These are phyloP conservation scores for Grantiella picta DNA, from an alignment of 2,113 vertebrate species.

Conservation along the genomic window DNA sequence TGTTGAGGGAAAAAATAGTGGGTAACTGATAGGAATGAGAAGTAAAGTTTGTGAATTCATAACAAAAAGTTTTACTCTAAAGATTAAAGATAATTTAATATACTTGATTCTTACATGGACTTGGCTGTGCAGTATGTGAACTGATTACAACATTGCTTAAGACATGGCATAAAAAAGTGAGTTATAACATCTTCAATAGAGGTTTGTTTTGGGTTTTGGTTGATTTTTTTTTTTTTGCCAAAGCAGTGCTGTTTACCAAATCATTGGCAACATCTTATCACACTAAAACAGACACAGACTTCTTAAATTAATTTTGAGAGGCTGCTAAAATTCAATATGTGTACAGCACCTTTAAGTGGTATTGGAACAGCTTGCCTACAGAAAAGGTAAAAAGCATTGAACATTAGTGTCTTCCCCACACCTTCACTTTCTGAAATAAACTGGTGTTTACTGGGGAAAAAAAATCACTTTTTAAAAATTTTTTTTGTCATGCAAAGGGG, in stretches of 20 bases:
- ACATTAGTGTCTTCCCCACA: background rate
- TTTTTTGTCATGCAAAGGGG: background rate
- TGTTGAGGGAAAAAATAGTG: background rate
- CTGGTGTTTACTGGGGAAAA: background rate
- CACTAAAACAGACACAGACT: constrained; percentile 23
- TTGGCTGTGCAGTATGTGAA: background rate
- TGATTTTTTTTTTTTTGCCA: background rate
- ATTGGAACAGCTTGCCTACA: background rate
- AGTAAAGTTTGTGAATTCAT: background rate
- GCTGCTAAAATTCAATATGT: background rate
- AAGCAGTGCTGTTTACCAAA: constrained; percentile 15
- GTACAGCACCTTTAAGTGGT: background rate
- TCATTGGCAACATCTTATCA: constrained; percentile 46
- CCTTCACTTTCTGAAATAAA: background rate
- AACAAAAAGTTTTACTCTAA: background rate
- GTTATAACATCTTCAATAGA: background rate
- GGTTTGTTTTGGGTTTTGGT: too few relatives aligned
- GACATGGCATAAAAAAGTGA: background rate
- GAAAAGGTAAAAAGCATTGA: background rate
- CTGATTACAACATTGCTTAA: constrained; percentile 10
- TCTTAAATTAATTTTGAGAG: constrained; percentile 35
- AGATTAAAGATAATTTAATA: background rate
- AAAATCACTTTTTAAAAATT: background rate
- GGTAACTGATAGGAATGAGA: background rate
- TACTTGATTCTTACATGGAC: background rate